Evolutionary conservation across 2,113 vertebrate genomes (phyloP), one percentile per base, ranked within the genome.

Genomic region (Trematocara zebra): DNA sequence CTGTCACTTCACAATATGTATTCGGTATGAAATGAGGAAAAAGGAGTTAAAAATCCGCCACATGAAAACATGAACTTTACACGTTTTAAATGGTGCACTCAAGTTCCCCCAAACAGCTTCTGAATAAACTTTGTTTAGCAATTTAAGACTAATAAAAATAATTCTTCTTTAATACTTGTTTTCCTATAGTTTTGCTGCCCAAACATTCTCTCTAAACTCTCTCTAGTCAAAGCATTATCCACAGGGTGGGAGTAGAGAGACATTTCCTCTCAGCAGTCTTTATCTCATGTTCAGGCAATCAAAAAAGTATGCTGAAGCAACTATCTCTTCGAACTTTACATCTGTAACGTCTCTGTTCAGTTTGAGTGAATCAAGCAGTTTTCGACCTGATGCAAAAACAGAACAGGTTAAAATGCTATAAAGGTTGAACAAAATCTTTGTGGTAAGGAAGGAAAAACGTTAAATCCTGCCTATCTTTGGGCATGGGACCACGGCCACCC

Each of bases 211-310:
- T 61, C 51, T 10, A 4, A 40, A 74, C 15, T 74, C 5, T 5
- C 12, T 35, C 35, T 53, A 18, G 67, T 40, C 26, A 1, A 51
- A 31, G 11, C 14, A 3, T 67, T 81, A 87, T 89, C 91, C 90
- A 92, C 91, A 84, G 78, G 89, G 88, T 88, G 92, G 90, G 84
- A 84, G 90, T 92, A 90, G 84, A 91, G 91, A 78, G 83, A 84
- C 6, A 11, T 35, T 56, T 78, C 76, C 33, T 12, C 80, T 86
- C 17, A 10, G n/a, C 7, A 15, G 76, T 1, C 44, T 78, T 53
- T 11, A 5, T 33, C 81, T 90, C 80, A 89, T 87, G 88, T 89
- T 82, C 69, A 44, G 87, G 80, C 23, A 44, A 15, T 31, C 53
- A 54, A 76, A 52, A 28, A 84, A 74, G 72, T 76, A 85, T 49